phyloP scores from a whole-genome alignment of 1,140 invertebrate species.

The Pseudomyrmex gracilis region DNA sequence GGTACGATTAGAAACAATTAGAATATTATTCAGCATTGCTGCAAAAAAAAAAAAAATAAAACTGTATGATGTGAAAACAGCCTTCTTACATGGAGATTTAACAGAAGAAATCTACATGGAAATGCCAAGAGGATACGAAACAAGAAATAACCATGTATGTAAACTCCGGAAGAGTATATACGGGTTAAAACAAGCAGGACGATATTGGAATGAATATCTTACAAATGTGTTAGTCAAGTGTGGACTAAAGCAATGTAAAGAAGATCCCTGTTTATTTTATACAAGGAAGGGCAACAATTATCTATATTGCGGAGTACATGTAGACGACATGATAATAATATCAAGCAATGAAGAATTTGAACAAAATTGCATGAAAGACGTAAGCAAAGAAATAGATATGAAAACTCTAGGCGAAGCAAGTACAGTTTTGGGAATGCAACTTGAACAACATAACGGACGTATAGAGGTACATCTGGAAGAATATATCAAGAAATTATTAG shows the following conservation, averaged over 20 bases:
- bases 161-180: constrained; percentile 36
- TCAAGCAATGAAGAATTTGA: background rate
- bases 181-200: constrained; percentile 38
- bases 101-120: constrained; percentile 53
- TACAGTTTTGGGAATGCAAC: constrained; percentile 1
- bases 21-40: constrained; percentile 20
- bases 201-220: constrained; percentile 23
- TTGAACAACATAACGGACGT: constrained; percentile 3
- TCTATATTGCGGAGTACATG: constrained; percentile 2
- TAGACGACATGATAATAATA: constrained; percentile 23
- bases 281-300: background rate
- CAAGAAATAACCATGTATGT: background rate
- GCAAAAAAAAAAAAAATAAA: constrained; percentile 9
- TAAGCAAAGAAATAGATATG: constrained; percentile 8
- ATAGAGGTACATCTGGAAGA: background rate
- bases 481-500: constrained; percentile 10
- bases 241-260: background rate
- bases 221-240: background rate
- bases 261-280: constrained; percentile 40
- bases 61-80: constrained; percentile 31
- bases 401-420: constrained; percentile 28
- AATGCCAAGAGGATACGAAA: background rate
- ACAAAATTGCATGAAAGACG: background rate
- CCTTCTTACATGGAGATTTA: constrained; percentile 13
- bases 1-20: constrained; percentile 5